Conservation (phyloP, 2,888 invertebrate genomes). For the Lucinisca nassula region DNA sequence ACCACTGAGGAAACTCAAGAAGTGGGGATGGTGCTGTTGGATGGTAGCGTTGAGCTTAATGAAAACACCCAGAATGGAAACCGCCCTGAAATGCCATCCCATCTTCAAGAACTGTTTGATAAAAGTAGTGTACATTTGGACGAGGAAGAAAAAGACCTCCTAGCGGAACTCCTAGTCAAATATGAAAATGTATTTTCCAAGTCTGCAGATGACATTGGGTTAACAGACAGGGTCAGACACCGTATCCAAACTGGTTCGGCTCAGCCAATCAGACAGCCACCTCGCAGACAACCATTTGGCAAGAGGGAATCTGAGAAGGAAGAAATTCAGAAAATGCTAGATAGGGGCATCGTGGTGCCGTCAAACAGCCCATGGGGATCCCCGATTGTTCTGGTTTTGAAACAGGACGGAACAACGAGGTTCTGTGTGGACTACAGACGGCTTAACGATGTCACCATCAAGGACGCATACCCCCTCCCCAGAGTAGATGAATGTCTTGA, state of each 20-base stretch:
- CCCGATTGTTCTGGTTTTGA: constrained; percentile 57
- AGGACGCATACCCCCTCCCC: constrained; percentile 57
- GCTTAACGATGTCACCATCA: constrained; percentile 50
- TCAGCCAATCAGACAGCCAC: constrained; percentile 43
- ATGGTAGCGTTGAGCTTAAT: too few species aligned
- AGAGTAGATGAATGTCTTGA: constrained; percentile 61
- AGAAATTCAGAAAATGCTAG: constrained; percentile 50
- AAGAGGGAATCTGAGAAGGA: constrained; percentile 33
- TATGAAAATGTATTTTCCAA: constrained; percentile 44
- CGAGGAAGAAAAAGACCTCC: not conserved
- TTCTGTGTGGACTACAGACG: constrained; percentile 54
- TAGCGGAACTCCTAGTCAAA: constrained; percentile 7
- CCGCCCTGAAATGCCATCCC: not conserved
- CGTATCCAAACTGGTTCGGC: constrained; percentile 35
- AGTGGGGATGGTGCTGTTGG: not conserved
- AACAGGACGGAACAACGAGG: constrained; percentile 52
- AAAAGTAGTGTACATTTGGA: constrained; percentile 19
- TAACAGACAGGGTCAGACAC: constrained; percentile 41
- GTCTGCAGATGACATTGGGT: constrained; percentile 49
- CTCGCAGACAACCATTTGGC: constrained; percentile 39
- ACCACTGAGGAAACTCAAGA: not conserved
- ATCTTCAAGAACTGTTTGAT: constrained; percentile 27
- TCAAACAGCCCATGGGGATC: constrained; percentile 62
- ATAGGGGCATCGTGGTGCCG: constrained; percentile 49
- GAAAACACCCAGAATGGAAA: not conserved